Conservation (phyloP, 1,140 invertebrate genomes). For the Drosophila micromelanica region DNA sequence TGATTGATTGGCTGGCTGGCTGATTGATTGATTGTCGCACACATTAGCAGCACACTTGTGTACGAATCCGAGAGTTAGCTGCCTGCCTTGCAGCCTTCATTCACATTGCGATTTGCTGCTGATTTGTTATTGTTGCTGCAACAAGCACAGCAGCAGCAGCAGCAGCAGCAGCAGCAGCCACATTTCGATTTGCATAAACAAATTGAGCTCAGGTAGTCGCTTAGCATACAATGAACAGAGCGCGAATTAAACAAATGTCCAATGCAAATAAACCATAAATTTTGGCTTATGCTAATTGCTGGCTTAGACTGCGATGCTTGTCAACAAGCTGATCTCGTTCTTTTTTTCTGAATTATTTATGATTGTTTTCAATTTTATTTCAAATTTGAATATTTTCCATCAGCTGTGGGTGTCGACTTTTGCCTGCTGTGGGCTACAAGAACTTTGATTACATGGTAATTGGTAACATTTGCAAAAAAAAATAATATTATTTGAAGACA, state of each 20-base stretch:
- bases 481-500: too few relatives aligned
- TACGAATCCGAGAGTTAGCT: neutral
- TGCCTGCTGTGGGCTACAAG: conserved; percentile 5
- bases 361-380: conserved; percentile 16
- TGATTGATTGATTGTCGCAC: conserved; percentile 41
- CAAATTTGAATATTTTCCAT: neutral
- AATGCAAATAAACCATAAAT: conserved; percentile 70
- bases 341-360: conserved; percentile 44
- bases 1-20: conserved; percentile 17
- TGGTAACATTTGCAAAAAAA: neutral
- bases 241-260: conserved; percentile 59
- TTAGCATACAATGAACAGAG: conserved; percentile 36
- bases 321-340: conserved; percentile 67
- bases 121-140: conserved; percentile 27
- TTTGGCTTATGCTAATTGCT: conserved; percentile 67
- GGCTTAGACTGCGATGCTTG: conserved; percentile 43
- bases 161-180: neutral
- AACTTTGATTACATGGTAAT: neutral
- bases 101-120: neutral
- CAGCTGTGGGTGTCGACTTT: conserved; percentile 48
- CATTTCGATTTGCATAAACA: conserved; percentile 50
- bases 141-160: neutral
- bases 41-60: conserved; percentile 30
- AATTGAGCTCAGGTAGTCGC: conserved; percentile 29
- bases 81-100: conserved; percentile 10